Conservation (phyloP, 2,888 invertebrate species). For the Chloromyia formosa region DNA sequence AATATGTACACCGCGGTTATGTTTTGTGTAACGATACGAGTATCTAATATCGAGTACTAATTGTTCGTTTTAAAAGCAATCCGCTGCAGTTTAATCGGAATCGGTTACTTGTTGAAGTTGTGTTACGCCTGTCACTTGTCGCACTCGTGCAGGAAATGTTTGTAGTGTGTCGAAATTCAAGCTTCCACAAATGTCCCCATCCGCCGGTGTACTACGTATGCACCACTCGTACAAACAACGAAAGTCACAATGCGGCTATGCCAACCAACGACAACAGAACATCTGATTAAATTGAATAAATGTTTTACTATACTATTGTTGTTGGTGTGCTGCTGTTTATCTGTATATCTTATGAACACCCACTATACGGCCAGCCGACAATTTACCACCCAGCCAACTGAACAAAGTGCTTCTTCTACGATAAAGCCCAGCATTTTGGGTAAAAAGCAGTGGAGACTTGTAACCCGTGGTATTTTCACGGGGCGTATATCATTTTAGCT, state of each 20-base stretch:
- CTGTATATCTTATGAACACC: neutral
- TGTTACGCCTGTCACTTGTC: neutral
- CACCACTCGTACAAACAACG: no score
- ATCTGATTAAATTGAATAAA: constrained; percentile 28
- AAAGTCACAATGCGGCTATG: neutral
- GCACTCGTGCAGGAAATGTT: constrained; percentile 29
- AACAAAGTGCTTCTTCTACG: neutral
- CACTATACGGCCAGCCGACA: neutral
- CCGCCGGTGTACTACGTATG: no score
- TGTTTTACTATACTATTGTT: neutral
- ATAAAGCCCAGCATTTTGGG: no score
- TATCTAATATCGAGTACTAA: constrained; percentile 20
- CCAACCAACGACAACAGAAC: neutral
- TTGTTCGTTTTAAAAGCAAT: constrained; percentile 19
- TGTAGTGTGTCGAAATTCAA: constrained; percentile 13
- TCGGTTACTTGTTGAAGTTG: neutral
- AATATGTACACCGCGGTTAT: constrained; percentile 1
- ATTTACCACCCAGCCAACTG: neutral
- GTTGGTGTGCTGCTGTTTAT: no score
- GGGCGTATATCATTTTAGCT: constrained; percentile 12
- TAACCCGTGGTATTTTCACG: constrained; percentile 2
- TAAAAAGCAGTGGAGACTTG: neutral
- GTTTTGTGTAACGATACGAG: neutral
- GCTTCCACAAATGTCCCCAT: neutral
- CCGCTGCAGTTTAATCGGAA: neutral